Conservation (phyloP, 2,888 invertebrate genomes). For the Artemia sinica region DNA sequence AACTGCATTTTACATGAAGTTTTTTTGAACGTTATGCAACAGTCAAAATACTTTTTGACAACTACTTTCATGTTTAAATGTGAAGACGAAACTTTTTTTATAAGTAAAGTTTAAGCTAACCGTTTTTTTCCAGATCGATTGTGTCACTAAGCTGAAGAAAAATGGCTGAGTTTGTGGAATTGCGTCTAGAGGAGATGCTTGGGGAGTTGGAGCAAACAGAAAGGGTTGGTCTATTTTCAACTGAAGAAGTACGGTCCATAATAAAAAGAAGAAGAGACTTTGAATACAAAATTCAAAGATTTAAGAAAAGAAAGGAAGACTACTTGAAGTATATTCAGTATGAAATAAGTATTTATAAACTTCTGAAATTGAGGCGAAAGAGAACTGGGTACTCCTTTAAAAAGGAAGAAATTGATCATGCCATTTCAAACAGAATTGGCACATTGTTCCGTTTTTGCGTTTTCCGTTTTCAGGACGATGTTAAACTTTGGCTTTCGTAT, state of each 20-base stretch:
- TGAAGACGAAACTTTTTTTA: too few species aligned
- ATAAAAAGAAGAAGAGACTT: constrained; percentile 49
- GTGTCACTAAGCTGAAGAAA: constrained; percentile 24
- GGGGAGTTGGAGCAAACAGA: constrained; percentile 63
- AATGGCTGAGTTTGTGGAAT: constrained; percentile 68
- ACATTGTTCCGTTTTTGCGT: constrained; percentile 52
- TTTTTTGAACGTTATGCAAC: too few species aligned
- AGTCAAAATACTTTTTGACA: too few species aligned
- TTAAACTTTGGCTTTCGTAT: constrained; percentile 55
- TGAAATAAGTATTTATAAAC: constrained; percentile 47
- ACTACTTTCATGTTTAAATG: too few species aligned
- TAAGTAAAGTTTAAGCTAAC: too few species aligned
- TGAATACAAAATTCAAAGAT: constrained; percentile 52
- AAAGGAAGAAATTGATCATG: constrained; percentile 46
- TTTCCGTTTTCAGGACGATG: constrained; percentile 49
- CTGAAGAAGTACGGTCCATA: constrained; percentile 51
- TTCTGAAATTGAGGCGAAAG: constrained; percentile 44
- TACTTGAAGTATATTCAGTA: constrained; percentile 51
- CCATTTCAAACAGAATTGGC: constrained; percentile 51
- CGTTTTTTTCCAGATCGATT: too few species aligned
- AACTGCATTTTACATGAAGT: too few species aligned
- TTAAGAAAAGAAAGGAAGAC: constrained; percentile 49
- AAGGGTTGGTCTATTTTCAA: constrained; percentile 47
- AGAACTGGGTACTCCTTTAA: constrained; percentile 39
- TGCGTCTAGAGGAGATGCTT: constrained; percentile 56